These are phyloP conservation scores for Rhagium mordax DNA, from an alignment of 2,888 invertebrate genomes.

Conservation along the genomic window DNA sequence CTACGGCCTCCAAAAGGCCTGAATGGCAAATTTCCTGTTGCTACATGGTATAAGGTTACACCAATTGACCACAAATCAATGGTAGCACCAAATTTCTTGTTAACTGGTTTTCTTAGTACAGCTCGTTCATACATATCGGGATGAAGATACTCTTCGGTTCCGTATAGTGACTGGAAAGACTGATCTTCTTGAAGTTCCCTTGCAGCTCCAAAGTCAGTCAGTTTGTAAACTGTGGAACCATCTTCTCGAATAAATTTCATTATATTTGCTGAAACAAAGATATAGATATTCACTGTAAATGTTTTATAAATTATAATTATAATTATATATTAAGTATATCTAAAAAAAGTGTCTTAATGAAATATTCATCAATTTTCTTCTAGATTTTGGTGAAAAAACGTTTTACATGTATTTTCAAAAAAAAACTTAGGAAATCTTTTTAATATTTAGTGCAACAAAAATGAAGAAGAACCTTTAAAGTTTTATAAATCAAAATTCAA, in stretches of 20 bases:
- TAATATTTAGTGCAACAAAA: too few species aligned
- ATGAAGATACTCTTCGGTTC: conserved; percentile 97
- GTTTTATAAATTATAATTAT: too few species aligned
- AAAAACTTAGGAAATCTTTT: too few species aligned
- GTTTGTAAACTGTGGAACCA: conserved; percentile 85
- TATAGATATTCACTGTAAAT: too few species aligned
- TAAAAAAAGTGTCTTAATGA: too few species aligned
- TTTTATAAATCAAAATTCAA: too few species aligned
- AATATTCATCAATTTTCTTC: too few species aligned
- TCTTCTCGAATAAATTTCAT: conserved; percentile 96
- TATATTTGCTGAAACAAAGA: conserved; percentile 79
- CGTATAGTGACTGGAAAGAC: conserved; percentile 95
- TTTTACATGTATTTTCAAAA: too few species aligned
- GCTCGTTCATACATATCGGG: conserved; percentile 98
- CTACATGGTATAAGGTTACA: conserved; percentile 95
- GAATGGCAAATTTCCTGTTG: conserved; percentile 95
- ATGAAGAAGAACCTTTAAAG: too few species aligned
- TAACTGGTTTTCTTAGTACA: conserved; percentile 88
- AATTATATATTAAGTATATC: too few species aligned
- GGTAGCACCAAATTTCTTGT: conserved; percentile 93
- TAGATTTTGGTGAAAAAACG: too few species aligned
- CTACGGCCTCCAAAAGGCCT: conserved; percentile 93
- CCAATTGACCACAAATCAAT: conserved; percentile 98
- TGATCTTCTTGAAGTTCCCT: conserved; percentile 95
- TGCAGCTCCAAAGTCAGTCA: conserved; percentile 98